Conservation (phyloP, 2,797 vertebrate genomes). For the Rachycentron canadum region DNA sequence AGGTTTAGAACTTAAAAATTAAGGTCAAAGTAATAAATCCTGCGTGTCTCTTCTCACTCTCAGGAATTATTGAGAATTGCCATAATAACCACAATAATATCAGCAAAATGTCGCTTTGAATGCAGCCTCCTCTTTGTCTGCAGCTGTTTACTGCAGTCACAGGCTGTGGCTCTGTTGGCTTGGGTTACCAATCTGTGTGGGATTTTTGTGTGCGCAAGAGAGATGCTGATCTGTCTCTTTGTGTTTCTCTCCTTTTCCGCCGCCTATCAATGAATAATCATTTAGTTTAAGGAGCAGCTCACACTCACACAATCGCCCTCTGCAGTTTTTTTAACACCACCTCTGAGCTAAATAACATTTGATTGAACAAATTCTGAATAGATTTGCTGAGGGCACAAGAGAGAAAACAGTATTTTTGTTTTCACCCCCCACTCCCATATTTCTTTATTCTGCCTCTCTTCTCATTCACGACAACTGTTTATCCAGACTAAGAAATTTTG, state of each 20-base stretch:
- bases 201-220: slow-evolving; percentile 6
- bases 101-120: not conserved
- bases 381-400: not conserved
- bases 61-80: not conserved
- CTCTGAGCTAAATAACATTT: slow-evolving; percentile 13
- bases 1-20: slow-evolving; percentile 3
- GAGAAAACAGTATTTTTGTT: not conserved
- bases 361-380: slow-evolving; percentile 18
- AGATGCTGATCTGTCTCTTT: slow-evolving; percentile 39
- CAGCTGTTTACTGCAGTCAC: slow-evolving; percentile 26
- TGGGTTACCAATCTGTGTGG: slow-evolving; percentile 11
- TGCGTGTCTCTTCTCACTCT: not conserved
- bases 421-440: not conserved
- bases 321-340: slow-evolving; percentile 20
- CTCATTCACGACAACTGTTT: not conserved
- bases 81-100: slow-evolving; percentile 3
- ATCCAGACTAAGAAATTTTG: slow-evolving; percentile 12
- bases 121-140: slow-evolving; percentile 30
- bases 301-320: not conserved
- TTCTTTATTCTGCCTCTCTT: not conserved
- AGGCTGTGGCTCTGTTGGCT: slow-evolving; percentile 23
- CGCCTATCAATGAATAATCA: slow-evolving; percentile 29
- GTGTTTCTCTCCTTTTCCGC: slow-evolving; percentile 14
- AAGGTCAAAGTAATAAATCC: slow-evolving; percentile 11
- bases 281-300: slow-evolving; percentile 29